Conservation (phyloP, 2,113 vertebrate species). For the Camelus bactrianus region DNA sequence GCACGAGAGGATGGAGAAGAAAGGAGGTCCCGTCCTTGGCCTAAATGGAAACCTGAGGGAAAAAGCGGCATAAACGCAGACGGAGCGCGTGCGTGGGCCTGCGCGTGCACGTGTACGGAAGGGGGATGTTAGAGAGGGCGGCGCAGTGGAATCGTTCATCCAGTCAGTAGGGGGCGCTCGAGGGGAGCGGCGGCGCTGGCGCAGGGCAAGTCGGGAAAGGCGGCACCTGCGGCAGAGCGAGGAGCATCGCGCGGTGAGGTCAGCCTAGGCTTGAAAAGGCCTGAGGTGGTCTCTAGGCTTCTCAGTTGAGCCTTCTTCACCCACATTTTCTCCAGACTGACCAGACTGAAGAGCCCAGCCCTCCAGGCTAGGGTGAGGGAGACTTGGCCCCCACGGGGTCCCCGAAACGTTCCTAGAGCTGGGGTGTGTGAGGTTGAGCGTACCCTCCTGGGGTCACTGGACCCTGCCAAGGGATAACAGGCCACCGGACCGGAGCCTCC, state of each 20-base stretch:
- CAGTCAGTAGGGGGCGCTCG: fast-evolving
- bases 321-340: background rate
- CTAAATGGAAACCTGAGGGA: fast-evolving
- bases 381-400: background rate
- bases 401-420: background rate
- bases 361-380: background rate
- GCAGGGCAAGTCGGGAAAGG: background rate
- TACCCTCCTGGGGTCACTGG: fast-evolving
- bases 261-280: background rate
- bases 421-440: background rate
- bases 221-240: fast-evolving
- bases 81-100: fast-evolving
- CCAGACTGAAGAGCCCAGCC: background rate
- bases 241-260: fast-evolving
- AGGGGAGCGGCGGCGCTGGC: background rate
- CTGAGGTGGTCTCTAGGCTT: fast-evolving
- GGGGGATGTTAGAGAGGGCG: fast-evolving
- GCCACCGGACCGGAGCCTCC: fast-evolving
- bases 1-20: fast-evolving
- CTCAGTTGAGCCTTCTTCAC: background rate
- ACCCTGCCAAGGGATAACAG: background rate
- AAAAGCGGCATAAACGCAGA: background rate
- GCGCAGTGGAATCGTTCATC: fast-evolving
- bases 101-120: background rate
- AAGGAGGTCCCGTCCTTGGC: fast-evolving